Evolutionary conservation across 2,113 vertebrate species (phyloP).

Genomic region (Pelecanoides urinatrix): DNA sequence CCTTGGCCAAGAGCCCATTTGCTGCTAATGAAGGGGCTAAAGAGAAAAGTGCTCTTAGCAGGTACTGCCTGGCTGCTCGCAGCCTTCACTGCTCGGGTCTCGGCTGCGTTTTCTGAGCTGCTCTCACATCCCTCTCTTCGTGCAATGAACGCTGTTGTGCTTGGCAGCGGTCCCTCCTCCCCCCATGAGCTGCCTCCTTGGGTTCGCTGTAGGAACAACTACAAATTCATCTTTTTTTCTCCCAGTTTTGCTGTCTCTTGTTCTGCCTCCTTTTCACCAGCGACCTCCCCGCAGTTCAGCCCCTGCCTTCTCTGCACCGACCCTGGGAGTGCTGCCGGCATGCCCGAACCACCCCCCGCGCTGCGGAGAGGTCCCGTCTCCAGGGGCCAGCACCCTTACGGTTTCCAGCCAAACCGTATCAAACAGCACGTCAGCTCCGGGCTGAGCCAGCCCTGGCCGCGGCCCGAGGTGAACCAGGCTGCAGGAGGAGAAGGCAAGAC

Average conservation of each 20-base stretch:
- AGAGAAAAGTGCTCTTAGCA: not conserved
- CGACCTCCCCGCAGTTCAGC: not conserved
- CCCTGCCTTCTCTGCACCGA: no score
- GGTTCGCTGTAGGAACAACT: not conserved
- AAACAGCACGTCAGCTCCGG: not conserved
- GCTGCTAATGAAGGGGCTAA: not conserved
- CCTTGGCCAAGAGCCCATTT: not conserved
- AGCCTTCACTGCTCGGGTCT: not conserved
- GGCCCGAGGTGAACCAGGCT: not conserved
- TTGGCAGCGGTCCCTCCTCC: not conserved
- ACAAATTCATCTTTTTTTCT: not conserved
- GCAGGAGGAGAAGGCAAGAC: not conserved
- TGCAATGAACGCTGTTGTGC: not conserved
- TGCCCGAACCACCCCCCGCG: no score
- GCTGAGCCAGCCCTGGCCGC: not conserved
- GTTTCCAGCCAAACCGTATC: not conserved
- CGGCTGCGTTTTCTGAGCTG: not conserved
- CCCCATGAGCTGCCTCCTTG: not conserved
- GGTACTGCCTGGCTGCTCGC: not conserved
- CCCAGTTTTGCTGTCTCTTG: not conserved
- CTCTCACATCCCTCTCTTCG: not conserved
- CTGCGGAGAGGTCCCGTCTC: not conserved
- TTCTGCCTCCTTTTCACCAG: not conserved
- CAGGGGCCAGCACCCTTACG: fast-evolving
- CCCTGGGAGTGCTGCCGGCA: not conserved